phyloP scores from a whole-genome alignment of 1,140 invertebrate genomes.

The Matsumurasca onukii region DNA sequence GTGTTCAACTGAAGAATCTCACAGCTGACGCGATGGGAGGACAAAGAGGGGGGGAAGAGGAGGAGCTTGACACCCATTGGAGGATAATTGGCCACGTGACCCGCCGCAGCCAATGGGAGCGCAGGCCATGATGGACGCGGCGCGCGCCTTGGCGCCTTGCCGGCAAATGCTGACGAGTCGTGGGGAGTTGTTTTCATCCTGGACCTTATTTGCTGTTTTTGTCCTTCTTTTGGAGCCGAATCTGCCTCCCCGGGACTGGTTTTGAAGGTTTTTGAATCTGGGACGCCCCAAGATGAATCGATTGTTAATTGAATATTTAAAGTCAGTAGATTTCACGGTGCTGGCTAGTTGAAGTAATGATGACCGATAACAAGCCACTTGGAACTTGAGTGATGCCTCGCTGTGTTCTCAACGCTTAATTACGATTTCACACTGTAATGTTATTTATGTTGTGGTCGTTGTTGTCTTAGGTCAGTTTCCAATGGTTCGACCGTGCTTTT shows the following conservation, averaged over 20 bases:
- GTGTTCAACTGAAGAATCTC: conserved; percentile 31
- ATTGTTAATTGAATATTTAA: conserved; percentile 11
- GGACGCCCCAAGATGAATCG: background rate
- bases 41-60: conserved; percentile 46
- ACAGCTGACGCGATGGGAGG: conserved; percentile 45
- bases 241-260: background rate
- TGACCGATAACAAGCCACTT: background rate
- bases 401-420: no score
- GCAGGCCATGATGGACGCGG: conserved; percentile 55
- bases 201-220: conserved; percentile 24
- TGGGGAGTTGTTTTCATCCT: conserved; percentile 25
- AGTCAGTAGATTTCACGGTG: background rate
- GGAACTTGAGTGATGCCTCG: background rate
- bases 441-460: no score
- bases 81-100: conserved; percentile 63
- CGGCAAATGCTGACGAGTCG: no score
- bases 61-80: conserved; percentile 53
- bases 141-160: conserved; percentile 11
- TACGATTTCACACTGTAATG: no score
- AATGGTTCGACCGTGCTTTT: no score
- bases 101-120: conserved; percentile 54
- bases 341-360: background rate
- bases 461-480: no score
- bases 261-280: background rate
- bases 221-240: conserved; percentile 10